Evolutionary conservation across 2,888 invertebrate species (phyloP).

Genomic region (Caradrina kadenii): DNA sequence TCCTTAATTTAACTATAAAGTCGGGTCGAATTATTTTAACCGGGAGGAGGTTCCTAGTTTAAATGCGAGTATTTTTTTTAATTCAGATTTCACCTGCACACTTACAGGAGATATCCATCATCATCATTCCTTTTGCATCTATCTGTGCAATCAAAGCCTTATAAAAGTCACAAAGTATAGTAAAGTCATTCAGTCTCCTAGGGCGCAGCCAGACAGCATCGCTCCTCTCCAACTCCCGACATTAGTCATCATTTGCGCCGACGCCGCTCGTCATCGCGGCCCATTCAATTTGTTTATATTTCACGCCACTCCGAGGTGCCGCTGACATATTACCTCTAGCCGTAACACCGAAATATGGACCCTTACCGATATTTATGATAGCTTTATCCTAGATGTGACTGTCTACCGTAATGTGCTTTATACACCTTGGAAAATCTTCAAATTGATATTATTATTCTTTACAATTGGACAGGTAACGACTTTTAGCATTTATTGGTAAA

Average conservation of each 20-base stretch:
- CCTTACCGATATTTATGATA: conserved; percentile 86
- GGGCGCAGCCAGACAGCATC: conserved; percentile 27
- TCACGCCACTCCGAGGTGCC: conserved; percentile 88
- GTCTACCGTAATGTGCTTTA: conserved; percentile 82
- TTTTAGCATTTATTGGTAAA: conserved; percentile 27
- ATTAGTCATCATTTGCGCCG: conserved; percentile 88
- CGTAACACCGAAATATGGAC: conserved; percentile 87
- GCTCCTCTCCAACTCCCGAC: conserved; percentile 63
- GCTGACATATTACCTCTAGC: conserved; percentile 78
- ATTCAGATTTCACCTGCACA: no score
- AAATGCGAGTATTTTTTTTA: no score
- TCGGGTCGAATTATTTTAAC: no score
- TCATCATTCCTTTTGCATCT: neutral
- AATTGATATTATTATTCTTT: conserved; percentile 71
- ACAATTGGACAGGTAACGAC: conserved; percentile 50
- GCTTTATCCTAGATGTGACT: conserved; percentile 78
- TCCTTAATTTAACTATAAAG: no score
- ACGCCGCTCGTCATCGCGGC: conserved; percentile 83
- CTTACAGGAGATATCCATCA: no score
- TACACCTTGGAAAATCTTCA: conserved; percentile 70
- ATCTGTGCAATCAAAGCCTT: neutral
- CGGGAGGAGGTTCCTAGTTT: no score
- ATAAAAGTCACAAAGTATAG: neutral
- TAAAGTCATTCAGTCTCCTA: neutral
- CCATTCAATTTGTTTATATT: conserved; percentile 90